Conservation (phyloP, 2,797 vertebrate species). For the Tiaroga cobitis region DNA sequence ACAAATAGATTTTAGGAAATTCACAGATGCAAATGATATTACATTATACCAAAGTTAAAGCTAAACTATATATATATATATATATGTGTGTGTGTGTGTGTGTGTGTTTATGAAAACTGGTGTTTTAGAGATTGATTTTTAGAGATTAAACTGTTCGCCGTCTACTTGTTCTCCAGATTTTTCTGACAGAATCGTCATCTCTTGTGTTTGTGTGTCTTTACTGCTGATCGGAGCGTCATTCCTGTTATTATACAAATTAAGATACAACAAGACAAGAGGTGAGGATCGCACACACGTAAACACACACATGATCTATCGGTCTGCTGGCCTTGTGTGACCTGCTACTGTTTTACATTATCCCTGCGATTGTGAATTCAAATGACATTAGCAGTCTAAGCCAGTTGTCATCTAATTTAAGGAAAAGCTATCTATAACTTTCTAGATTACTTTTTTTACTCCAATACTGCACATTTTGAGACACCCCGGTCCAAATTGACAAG, state of each 20-base stretch:
- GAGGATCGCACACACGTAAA: neutral
- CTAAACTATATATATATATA: neutral
- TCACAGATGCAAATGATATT: neutral
- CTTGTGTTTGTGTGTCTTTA: conserved; percentile 24
- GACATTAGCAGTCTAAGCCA: no score
- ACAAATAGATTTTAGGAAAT: conserved; percentile 33
- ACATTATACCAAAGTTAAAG: neutral
- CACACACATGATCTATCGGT: neutral
- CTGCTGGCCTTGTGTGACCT: neutral
- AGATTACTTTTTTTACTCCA: neutral
- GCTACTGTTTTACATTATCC: neutral
- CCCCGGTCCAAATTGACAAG: neutral
- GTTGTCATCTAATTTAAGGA: neutral
- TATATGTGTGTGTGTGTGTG: no score
- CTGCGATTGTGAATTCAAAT: neutral
- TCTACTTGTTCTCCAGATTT: conserved; percentile 5
- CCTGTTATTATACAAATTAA: conserved; percentile 31
- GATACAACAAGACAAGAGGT: conserved; percentile 13
- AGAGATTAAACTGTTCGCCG: neutral
- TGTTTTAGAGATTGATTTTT: neutral
- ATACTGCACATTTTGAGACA: neutral
- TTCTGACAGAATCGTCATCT: neutral
- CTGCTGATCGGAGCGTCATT: conserved; percentile 27
- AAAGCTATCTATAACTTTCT: neutral
- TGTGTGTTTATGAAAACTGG: neutral